phyloP scores from a whole-genome alignment of 2,888 invertebrate genomes.

The Chalcosyrphus nemorum region DNA sequence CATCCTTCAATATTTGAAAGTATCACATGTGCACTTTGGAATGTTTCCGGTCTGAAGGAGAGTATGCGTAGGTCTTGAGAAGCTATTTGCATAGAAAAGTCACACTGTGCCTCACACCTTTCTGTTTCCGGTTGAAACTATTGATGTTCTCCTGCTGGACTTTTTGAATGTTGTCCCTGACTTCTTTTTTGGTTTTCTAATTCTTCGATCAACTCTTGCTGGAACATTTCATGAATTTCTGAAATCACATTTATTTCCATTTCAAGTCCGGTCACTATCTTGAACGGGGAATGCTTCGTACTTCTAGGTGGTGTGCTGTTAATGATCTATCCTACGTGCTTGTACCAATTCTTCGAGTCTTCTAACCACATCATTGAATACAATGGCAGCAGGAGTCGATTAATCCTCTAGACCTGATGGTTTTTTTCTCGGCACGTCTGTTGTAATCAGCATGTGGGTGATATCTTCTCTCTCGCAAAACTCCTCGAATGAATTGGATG shows the following conservation, averaged over 20 bases:
- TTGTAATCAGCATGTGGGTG: slow-evolving; percentile 75
- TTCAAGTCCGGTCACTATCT: slow-evolving; percentile 45
- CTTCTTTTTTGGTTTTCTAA: neutral
- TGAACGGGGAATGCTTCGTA: slow-evolving; percentile 56
- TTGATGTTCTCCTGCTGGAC: too few relatives aligned
- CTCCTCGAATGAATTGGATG: slow-evolving; percentile 76
- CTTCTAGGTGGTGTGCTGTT: slow-evolving; percentile 75
- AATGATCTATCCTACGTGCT: too few relatives aligned
- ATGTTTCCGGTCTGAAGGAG: too few relatives aligned
- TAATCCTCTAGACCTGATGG: slow-evolving; percentile 76
- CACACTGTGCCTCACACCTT: too few relatives aligned
- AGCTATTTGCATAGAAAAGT: too few relatives aligned
- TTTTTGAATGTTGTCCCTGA: too few relatives aligned
- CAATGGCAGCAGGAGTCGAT: neutral
- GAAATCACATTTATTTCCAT: neutral
- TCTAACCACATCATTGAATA: neutral
- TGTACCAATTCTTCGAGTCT: slow-evolving; percentile 75
- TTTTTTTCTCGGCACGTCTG: slow-evolving; percentile 78
- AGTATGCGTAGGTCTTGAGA: too few relatives aligned
- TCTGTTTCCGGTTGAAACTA: too few relatives aligned
- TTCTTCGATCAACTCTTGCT: slow-evolving; percentile 1
- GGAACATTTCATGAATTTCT: slow-evolving; percentile 5
- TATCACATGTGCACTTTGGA: too few relatives aligned
- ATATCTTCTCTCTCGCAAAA: slow-evolving; percentile 76
- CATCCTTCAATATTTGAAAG: too few relatives aligned